Evolutionary conservation across 2,888 invertebrate species (phyloP).

Genomic region (Dione juno): DNA sequence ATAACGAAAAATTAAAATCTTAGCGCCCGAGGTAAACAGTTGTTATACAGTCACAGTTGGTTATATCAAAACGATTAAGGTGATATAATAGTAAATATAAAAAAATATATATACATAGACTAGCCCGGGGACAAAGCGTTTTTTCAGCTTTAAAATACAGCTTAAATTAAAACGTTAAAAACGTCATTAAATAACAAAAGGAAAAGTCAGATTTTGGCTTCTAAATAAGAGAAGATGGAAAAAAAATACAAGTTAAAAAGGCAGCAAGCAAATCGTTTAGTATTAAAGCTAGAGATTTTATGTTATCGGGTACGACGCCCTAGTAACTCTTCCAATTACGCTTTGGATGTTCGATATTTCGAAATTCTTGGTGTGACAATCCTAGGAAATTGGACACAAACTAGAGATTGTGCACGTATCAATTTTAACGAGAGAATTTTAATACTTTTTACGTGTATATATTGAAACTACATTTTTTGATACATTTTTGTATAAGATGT

Average conservation of each 20-base stretch:
- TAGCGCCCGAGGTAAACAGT: no score
- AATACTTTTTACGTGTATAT: constrained; percentile 6
- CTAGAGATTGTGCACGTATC: neutral
- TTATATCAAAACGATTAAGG: no score
- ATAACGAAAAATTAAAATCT: no score
- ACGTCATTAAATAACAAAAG: no score
- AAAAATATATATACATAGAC: no score
- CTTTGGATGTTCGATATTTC: constrained; percentile 14
- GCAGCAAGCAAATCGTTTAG: constrained; percentile 4
- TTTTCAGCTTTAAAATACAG: no score
- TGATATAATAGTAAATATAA: no score
- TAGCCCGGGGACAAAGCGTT: no score
- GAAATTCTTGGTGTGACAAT: constrained; percentile 20
- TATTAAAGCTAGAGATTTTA: constrained; percentile 10
- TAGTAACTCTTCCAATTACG: constrained; percentile 23
- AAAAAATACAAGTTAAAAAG: constrained; percentile 7
- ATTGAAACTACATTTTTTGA: neutral
- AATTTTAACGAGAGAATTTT: neutral
- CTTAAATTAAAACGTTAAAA: no score
- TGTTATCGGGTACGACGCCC: constrained; percentile 11
- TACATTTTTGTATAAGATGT: no score
- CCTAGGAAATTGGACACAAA: constrained; percentile 18
- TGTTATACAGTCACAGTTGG: no score
- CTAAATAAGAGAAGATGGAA: neutral
- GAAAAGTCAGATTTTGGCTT: neutral